Conservation (phyloP, 2,888 invertebrate genomes). For the Arge pagana region DNA sequence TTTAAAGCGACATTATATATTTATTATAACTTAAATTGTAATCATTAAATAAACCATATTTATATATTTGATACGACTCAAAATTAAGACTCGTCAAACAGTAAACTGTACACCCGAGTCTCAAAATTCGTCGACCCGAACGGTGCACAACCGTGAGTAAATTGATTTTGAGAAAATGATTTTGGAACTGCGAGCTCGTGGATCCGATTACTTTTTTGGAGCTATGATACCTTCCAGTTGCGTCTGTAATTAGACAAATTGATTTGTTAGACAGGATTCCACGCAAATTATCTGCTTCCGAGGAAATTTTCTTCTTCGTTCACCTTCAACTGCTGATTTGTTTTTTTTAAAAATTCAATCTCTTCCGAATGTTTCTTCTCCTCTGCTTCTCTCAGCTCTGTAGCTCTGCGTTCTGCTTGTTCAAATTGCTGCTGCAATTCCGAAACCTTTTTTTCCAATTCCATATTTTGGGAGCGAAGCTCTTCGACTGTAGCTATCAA, state of each 20-base stretch:
- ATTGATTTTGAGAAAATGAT: too few relatives aligned
- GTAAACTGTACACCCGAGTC: background rate
- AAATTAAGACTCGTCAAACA: slow-evolving; percentile 36
- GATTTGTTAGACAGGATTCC: background rate
- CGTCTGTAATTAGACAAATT: slow-evolving; percentile 64
- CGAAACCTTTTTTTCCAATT: slow-evolving; percentile 60
- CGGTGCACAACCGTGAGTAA: too few relatives aligned
- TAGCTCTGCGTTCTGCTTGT: slow-evolving; percentile 79
- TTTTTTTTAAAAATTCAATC: slow-evolving; percentile 88
- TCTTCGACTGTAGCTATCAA: slow-evolving; percentile 75
- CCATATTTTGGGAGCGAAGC: slow-evolving; percentile 69
- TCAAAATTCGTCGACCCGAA: too few relatives aligned
- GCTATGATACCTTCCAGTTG: slow-evolving; percentile 94
- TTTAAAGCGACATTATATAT: slow-evolving; percentile 40
- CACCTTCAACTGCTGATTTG: slow-evolving; percentile 93
- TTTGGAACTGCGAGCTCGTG: background rate
- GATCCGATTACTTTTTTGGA: slow-evolving; percentile 78
- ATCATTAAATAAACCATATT: slow-evolving; percentile 48
- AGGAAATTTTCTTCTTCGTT: background rate
- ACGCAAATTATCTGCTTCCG: background rate
- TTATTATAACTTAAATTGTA: slow-evolving; percentile 44
- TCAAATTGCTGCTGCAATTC: slow-evolving; percentile 76
- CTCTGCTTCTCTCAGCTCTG: slow-evolving; percentile 84
- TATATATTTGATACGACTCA: slow-evolving; percentile 50
- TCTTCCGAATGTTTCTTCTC: slow-evolving; percentile 93